Conservation (phyloP, 2,888 invertebrate genomes). For the Amphimallon solstitiale region DNA sequence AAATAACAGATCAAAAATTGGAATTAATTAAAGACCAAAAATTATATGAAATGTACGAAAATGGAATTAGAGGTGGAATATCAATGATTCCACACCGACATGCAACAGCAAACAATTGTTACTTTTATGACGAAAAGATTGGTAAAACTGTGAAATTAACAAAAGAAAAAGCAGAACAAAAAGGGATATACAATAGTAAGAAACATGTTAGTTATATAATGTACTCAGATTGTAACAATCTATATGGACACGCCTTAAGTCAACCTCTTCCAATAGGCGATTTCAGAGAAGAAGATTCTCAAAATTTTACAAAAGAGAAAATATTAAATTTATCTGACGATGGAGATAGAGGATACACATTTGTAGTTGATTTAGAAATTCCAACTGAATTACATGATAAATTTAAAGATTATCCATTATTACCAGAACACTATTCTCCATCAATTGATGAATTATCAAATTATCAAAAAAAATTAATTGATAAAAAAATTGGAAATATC, state of each 20-base stretch:
- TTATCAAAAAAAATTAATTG: constrained; percentile 18
- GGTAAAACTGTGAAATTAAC: constrained; percentile 27
- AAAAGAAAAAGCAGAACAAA: constrained; percentile 28
- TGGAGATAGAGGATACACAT: constrained; percentile 7
- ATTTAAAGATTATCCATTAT: constrained; percentile 18
- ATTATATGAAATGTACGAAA: constrained; percentile 25
- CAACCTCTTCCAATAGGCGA: not conserved
- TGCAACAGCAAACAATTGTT: constrained; percentile 26
- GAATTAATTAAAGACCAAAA: constrained; percentile 16
- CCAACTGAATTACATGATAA: constrained; percentile 2
- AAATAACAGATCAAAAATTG: constrained; percentile 5
- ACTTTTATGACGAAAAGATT: constrained; percentile 26
- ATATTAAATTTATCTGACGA: not conserved
- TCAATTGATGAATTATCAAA: not conserved
- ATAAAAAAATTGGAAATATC: constrained; percentile 6
- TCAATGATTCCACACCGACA: constrained; percentile 21
- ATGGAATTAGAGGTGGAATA: constrained; percentile 21
- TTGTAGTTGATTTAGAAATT: constrained; percentile 22
- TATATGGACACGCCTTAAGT: constrained; percentile 21
- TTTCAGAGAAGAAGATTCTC: not conserved
- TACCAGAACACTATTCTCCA: constrained; percentile 6
- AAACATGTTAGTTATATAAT: constrained; percentile 26
- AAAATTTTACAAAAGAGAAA: constrained; percentile 3
- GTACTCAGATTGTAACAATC: constrained; percentile 24
- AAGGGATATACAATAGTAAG: constrained; percentile 30